Conservation (phyloP, 2,797 vertebrate genomes). For the Synaphobranchus kaupii region DNA sequence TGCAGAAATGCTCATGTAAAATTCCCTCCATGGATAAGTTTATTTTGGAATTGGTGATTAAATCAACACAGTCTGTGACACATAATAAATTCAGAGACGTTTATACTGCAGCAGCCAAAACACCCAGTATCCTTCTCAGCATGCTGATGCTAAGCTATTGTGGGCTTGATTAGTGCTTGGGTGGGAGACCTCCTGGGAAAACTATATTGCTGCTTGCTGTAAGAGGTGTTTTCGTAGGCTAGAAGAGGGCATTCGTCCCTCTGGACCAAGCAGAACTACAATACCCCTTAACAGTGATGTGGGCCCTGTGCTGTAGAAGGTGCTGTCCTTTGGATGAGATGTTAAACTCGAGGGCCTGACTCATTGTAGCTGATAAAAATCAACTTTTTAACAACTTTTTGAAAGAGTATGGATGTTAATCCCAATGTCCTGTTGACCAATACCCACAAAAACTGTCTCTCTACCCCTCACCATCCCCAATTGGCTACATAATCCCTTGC, state of each 20-base stretch:
- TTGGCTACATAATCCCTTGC: background rate
- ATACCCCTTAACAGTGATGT: background rate
- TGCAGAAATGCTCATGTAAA: background rate
- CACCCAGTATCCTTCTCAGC: background rate
- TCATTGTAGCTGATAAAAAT: background rate
- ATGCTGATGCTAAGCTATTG: background rate
- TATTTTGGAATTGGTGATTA: background rate
- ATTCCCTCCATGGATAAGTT: background rate
- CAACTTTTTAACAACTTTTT: background rate
- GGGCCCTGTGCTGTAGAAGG: background rate
- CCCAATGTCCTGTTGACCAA: background rate
- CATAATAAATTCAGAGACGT: background rate
- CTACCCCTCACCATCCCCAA: background rate
- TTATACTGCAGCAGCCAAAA: background rate
- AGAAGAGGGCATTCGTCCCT: background rate
- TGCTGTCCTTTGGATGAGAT: background rate
- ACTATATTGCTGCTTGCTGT: background rate
- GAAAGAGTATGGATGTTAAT: background rate
- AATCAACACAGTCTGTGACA: background rate
- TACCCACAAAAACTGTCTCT: background rate
- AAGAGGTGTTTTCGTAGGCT: background rate
- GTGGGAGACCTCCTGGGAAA: slow-evolving; percentile 2
- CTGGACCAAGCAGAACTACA: background rate
- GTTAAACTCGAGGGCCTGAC: background rate
- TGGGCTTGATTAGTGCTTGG: background rate